Percentiles rank a stretch among this genome's conserved stretches.
Evolutionary conservation across 2,888 invertebrate species (phyloP).

Genomic region (Mythimna ferrago): DNA sequence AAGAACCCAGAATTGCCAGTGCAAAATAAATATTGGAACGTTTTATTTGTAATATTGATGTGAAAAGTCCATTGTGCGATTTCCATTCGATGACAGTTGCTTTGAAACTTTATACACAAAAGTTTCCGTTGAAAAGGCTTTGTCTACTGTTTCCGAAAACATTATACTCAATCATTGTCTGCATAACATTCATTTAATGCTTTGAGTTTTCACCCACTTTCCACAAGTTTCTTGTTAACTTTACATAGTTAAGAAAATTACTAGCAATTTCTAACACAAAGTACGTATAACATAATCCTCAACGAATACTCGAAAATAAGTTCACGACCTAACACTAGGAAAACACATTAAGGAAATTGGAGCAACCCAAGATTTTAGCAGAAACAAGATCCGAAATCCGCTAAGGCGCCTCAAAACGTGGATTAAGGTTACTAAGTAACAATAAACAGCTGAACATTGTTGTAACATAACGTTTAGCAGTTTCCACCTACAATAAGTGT

Average conservation of each 20-base stretch:
- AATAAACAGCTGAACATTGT: conserved; percentile 52
- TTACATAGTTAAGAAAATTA: neutral
- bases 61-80: conserved; percentile 21
- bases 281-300: conserved; percentile 5
- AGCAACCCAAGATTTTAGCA: conserved; percentile 13
- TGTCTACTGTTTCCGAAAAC: conserved; percentile 15
- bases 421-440: conserved; percentile 46
- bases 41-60: conserved; percentile 29
- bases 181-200: neutral
- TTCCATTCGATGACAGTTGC: conserved; percentile 21
- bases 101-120: conserved; percentile 1
- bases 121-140: conserved; percentile 9
- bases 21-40: conserved; percentile 20
- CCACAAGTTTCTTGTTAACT: neutral
- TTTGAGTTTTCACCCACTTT: neutral
- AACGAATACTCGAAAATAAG: conserved; percentile 19
- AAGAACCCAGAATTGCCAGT: neutral
- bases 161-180: neutral
- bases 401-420: conserved; percentile 35
- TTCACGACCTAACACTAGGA: conserved; percentile 12
- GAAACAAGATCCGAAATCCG: conserved; percentile 35
- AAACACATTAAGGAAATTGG: conserved; percentile 42
- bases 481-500: conserved; percentile 58
- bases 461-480: conserved; percentile 47
- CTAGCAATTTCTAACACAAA: neutral